Base-by-base conservation (phyloP, 2,888 invertebrate species). In the Candidula unifasciata region DNA sequence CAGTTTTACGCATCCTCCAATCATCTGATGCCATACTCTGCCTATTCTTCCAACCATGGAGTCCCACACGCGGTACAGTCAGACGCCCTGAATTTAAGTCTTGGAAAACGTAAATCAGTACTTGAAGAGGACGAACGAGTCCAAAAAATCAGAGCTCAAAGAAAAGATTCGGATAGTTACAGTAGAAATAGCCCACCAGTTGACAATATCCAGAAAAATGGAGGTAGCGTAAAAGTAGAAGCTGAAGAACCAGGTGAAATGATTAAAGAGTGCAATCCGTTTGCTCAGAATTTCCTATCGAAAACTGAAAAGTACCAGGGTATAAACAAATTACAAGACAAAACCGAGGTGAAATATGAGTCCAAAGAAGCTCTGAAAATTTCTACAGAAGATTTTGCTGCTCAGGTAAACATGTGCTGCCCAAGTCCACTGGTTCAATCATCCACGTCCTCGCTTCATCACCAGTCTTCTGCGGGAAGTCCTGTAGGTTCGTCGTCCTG, bases 41-140 rank as follows among this genome's bases (percentile, higher is more conserved):
- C 54, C 71, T 64, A 73, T 74, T 33, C 78, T 24, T 10, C 83
- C 37, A 37, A 18, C 37, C 79, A 80, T 21, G 54, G 33, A 35
- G 10, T 10, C 3, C 2, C 69, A 10, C 90, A 89, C 69, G 87
- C 88, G 16, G 88, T 88, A 24, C 90, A 91, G 86, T 87, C 88
- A n/a, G 90, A 91, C 83, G 91, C 91, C 10, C 88, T 91, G 74
- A 91, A 91, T 84, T 88, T 91, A 68, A 90, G 84, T 68, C 68
- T 84, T 3, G 80, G 80, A 54, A 84, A 84, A n/a, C 69, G 84
- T 6, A 80, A 80, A 24, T 80, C 85, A 30, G 33, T 69, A 27
- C 71, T 44, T 52, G 68, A 80, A 1, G 80, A 84, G 2, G 74
- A 77, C 18, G 68, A 80, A 10, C 74, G 80, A 0, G 74, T 69